These are phyloP conservation scores for Rhabditophanes sp. DNA, from an alignment of 2,888 invertebrate species.

Conservation along the genomic window DNA sequence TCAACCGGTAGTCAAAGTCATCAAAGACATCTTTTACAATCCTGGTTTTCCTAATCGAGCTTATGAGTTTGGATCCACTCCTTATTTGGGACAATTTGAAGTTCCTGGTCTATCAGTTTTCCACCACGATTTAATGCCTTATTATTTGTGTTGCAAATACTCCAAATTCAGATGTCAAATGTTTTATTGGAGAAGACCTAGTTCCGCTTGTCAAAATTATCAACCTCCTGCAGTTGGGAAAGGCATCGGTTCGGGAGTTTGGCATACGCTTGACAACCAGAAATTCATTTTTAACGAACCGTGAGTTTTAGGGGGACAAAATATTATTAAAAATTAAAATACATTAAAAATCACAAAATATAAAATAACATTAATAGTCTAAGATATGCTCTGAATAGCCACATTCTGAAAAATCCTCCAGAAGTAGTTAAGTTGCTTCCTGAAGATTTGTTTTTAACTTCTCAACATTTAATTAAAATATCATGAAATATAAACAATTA, in stretches of 20 bases:
- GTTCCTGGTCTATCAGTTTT: conserved; percentile 83
- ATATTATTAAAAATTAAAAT: no score
- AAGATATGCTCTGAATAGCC: no score
- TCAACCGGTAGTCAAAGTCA: conserved; percentile 53
- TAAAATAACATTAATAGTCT: no score
- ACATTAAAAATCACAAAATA: no score
- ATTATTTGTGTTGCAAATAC: conserved; percentile 85
- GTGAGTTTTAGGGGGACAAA: no score
- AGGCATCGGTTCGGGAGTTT: conserved; percentile 80
- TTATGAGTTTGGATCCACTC: conserved; percentile 70
- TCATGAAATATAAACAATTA: no score
- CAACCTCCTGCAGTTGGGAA: conserved; percentile 36
- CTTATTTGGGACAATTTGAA: conserved; percentile 84
- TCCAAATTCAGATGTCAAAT: conserved; percentile 82
- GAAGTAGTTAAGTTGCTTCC: no score
- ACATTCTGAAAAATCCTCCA: no score
- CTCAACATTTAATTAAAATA: no score
- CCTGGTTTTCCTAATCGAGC: conserved; percentile 41
- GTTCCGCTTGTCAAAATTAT: conserved; percentile 74
- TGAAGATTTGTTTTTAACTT: no score
- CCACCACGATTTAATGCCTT: conserved; percentile 84
- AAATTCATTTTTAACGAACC: conserved; percentile 85
- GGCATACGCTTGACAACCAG: conserved; percentile 74
- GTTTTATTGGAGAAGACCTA: conserved; percentile 71
- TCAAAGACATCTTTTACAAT: conserved; percentile 33